phyloP scores from a whole-genome alignment of 1,140 invertebrate genomes.

The Batillaria attramentaria region DNA sequence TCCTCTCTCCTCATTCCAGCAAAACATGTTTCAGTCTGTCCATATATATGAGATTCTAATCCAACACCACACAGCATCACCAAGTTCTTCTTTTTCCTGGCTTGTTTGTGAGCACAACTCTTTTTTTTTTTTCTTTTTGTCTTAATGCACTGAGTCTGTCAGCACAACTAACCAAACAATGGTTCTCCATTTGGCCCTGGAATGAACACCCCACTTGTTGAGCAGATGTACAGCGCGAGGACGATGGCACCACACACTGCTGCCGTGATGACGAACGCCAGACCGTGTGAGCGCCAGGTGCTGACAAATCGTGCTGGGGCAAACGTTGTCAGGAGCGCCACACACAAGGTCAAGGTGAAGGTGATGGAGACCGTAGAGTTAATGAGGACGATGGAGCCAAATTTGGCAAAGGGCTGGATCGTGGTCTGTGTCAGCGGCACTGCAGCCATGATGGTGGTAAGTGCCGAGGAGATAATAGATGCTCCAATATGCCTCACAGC shows the following conservation, averaged over 20 bases:
- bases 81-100: neutral
- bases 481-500: constrained; percentile 64
- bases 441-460: constrained; percentile 67
- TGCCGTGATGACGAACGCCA: constrained; percentile 42
- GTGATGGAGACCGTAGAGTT: constrained; percentile 65
- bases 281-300: constrained; percentile 49
- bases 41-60: neutral
- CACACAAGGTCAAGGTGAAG: constrained; percentile 60
- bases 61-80: neutral
- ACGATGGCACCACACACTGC: constrained; percentile 42
- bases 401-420: constrained; percentile 65
- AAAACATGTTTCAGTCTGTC: neutral
- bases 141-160: neutral
- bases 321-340: constrained; percentile 55
- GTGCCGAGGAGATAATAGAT: constrained; percentile 62
- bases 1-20: neutral
- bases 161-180: constrained; percentile 44
- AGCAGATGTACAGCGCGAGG: constrained; percentile 50
- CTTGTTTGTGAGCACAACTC: neutral
- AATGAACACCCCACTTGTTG: constrained; percentile 48
- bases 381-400: constrained; percentile 66
- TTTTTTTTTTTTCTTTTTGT: neutral
- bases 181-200: constrained; percentile 62
- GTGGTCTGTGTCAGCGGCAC: constrained; percentile 63
- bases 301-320: constrained; percentile 55